Evolutionary conservation across 2,113 vertebrate genomes (phyloP), one percentile per base, ranked within the genome.

Genomic region (Alaudala cheleensis): DNA sequence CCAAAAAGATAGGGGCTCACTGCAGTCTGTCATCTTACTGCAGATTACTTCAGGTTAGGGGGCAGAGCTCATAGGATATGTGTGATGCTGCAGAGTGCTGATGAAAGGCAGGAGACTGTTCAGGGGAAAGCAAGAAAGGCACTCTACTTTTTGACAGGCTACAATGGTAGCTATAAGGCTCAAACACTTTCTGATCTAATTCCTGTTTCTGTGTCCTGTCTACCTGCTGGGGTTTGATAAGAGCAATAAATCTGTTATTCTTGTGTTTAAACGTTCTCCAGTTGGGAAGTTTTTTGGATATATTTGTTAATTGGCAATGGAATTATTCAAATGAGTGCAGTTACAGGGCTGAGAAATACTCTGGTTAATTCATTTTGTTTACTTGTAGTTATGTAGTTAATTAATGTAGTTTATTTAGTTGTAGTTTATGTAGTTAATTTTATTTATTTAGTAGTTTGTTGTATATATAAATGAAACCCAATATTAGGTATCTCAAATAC

Each of bases 11-110:
- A 37, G 13, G 14, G 31, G 28, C 37, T 12, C 40, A 9, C 23
- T 28, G 23, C 0, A 0, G 6, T 71, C 50, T 42, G 22, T 29
- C 40, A 47, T 26, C 33, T 81, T 50, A 45, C 28, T 1, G 3
- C 31, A 57, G 42, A 9, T 56, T 51, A 49, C 20, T 58, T 81
- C 22, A 56, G 25, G 29, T 51, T 62, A 51, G 57, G 15, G 34
- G 29, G 17, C 21, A 78, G 69, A 74, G 25, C 29, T 49, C 2
- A 22, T 0, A 29, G 45, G 31, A 45, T 1, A 1, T 0, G 1
- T 24, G 23, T 11, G 58, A 34, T 51, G 12, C n/a, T 85, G 66
- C 24, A 53, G 79, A 60, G 29, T 45, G 44, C 22, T 85, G 42
- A 45, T 58, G 60, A 45, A 57, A 66, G 10, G 14, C 26, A 45